Evolutionary conservation across 2,888 invertebrate genomes (phyloP).

Genomic region (Drosophila neotestacea): DNA sequence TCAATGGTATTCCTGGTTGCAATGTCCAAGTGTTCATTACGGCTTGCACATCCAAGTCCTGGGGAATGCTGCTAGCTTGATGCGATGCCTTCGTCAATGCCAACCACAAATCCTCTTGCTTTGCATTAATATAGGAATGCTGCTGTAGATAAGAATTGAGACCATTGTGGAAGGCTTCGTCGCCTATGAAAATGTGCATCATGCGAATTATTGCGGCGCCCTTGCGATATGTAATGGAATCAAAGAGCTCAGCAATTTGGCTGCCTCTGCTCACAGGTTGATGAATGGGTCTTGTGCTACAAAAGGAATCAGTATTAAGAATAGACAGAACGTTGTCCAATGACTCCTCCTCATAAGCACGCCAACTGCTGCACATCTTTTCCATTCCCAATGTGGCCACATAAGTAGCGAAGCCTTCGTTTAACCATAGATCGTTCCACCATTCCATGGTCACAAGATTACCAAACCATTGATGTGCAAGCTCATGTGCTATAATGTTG

Average conservation of each 20-base stretch:
- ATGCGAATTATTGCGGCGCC: slow-evolving; percentile 94
- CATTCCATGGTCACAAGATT: slow-evolving; percentile 92
- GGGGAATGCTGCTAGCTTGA: slow-evolving; percentile 85
- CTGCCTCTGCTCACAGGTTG: slow-evolving; percentile 90
- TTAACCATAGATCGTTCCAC: slow-evolving; percentile 92
- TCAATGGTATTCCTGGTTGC: slow-evolving; percentile 92
- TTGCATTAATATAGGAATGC: slow-evolving; percentile 90
- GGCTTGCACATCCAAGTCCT: slow-evolving; percentile 87
- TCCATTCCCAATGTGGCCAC: slow-evolving; percentile 87
- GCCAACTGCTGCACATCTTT: slow-evolving; percentile 88
- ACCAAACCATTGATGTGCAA: slow-evolving; percentile 92
- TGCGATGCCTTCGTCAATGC: slow-evolving; percentile 88
- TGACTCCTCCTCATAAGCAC: slow-evolving; percentile 86
- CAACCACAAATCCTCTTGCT: slow-evolving; percentile 93
- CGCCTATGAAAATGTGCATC: slow-evolving; percentile 95
- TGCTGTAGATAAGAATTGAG: slow-evolving; percentile 88
- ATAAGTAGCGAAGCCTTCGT: slow-evolving; percentile 91
- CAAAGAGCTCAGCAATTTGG: slow-evolving; percentile 92
- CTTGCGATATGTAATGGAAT: slow-evolving; percentile 93
- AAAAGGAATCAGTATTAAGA: slow-evolving; percentile 89
- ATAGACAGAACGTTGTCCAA: slow-evolving; percentile 87
- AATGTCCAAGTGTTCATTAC: slow-evolving; percentile 95
- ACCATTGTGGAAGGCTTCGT: slow-evolving; percentile 89
- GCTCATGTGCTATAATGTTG: slow-evolving; percentile 88
- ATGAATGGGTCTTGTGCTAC: slow-evolving; percentile 91